Percentiles rank a stretch among this genome's conserved stretches.
phyloP scores from a whole-genome alignment of 1,140 invertebrate genomes.

The Asbolus verrucosus region DNA sequence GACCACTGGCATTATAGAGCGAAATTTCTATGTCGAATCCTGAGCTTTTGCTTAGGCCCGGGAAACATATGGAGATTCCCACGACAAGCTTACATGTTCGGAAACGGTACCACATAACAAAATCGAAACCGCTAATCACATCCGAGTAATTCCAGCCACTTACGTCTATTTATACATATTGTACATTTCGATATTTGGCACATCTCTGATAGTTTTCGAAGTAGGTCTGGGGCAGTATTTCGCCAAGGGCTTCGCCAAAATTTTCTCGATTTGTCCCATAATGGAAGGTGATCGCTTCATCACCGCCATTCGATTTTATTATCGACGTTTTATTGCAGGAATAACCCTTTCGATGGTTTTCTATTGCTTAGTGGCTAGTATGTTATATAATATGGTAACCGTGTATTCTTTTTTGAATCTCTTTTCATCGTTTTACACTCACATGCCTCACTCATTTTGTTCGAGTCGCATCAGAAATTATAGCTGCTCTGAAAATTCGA shows the following conservation, averaged over 20 bases:
- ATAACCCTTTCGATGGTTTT: slow-evolving; percentile 42
- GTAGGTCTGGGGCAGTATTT: slow-evolving; percentile 41
- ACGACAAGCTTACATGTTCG: slow-evolving; percentile 16
- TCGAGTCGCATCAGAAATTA: not conserved
- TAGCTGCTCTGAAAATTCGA: not conserved
- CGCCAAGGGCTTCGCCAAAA: slow-evolving; percentile 20
- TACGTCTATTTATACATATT: slow-evolving; percentile 40
- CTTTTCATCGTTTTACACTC: not conserved
- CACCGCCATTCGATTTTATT: too few species aligned
- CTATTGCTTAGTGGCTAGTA: slow-evolving; percentile 27
- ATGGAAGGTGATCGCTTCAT: slow-evolving; percentile 38
- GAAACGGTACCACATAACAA: slow-evolving; percentile 23
- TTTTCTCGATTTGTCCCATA: slow-evolving; percentile 42
- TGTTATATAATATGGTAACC: slow-evolving; percentile 33
- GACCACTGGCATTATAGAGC: slow-evolving; percentile 19
- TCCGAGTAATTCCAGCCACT: slow-evolving; percentile 24
- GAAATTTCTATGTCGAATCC: slow-evolving; percentile 37
- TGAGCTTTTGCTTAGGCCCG: slow-evolving; percentile 41
- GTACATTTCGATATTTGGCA: slow-evolving; percentile 32
- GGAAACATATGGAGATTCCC: slow-evolving; percentile 44
- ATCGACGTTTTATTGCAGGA: too few species aligned
- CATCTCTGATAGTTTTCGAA: slow-evolving; percentile 42
- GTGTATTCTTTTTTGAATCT: slow-evolving; percentile 38
- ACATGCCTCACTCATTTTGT: slow-evolving; percentile 17
- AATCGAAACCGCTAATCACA: not conserved